Evolutionary conservation across 2,888 invertebrate genomes (phyloP), one percentile per base, ranked within the genome.

Genomic region (Plagiodera versicolora): DNA sequence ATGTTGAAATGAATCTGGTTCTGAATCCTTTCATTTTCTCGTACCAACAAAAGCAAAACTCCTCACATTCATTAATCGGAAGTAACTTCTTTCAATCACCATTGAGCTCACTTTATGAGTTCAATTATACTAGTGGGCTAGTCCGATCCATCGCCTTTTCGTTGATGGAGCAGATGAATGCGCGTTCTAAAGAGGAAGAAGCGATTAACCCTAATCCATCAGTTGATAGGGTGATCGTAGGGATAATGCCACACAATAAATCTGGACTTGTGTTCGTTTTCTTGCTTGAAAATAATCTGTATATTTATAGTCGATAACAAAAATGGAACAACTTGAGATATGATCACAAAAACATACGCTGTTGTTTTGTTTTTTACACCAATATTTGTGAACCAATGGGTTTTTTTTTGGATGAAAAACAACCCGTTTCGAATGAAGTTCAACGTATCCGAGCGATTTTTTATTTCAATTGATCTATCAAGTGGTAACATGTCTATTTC

Each of bases 181-280:
- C 57, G 68, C 62, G 63, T 66, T 67, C 61, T 60, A 60, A 65
- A 66, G 67, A 67, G 69, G 56, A 60, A 64, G 61, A 66, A 67
- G 60, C 68, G 71, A 72, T 71, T 71, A 70, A 72, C 69, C 70
- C 68, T 70, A 66, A 70, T 71, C 70, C 69, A 71, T 72, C 71
- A 72, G 68, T 69, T 70, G 65, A 70, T 67, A 62, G 64, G 60
- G 66, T 70, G 67, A 68, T 70, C 66, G 64, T 64, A 57, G 61
- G 67, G 67, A 71, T 69, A 67, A 69, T 64, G 64, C 61, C 56
- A 57, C 47, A 64, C 67, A 56, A 69, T 69, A 69, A 71, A 69
- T 71, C 68, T 62, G 61, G 62, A 66, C 59, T 62, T 68, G 63
- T 63, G 56, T 52, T 39, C 44, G 45, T 44, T 44, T 14, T 39